Evolutionary conservation across 2,888 invertebrate species (phyloP).

Genomic region (Drosophila picticornis): DNA sequence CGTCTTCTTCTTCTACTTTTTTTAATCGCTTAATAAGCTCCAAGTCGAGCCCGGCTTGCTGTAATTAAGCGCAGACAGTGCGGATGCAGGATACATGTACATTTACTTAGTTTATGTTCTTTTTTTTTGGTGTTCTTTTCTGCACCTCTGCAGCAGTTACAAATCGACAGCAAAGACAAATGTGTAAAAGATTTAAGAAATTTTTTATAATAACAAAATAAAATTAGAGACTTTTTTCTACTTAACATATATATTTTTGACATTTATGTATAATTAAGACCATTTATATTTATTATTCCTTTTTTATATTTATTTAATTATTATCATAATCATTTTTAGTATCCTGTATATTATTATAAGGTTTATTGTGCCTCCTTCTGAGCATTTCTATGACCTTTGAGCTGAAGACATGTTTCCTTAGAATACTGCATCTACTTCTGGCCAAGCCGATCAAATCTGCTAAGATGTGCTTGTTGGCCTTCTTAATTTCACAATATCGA

Average conservation of each 20-base stretch:
- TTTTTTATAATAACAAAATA: not conserved
- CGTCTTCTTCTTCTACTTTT: not conserved
- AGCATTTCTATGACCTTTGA: rapidly evolving
- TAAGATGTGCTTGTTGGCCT: not conserved
- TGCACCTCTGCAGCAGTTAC: not conserved
- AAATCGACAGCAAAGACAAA: not conserved
- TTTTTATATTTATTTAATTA: not conserved
- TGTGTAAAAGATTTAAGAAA: not conserved
- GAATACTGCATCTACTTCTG: not conserved
- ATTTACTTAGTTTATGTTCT: not conserved
- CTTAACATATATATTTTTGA: not conserved
- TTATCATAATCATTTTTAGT: not conserved
- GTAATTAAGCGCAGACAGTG: slow-evolving; percentile 67
- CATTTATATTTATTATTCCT: not conserved
- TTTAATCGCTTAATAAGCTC: slow-evolving; percentile 76
- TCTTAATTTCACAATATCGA: not conserved
- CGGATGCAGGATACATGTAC: slow-evolving; percentile 21
- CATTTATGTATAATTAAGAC: not conserved
- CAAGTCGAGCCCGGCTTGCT: slow-evolving; percentile 42
- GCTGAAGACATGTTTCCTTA: not conserved
- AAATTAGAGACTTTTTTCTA: not conserved
- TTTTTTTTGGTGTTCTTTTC: not conserved
- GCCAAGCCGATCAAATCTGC: not conserved
- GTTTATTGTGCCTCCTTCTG: not conserved
- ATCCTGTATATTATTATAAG: not conserved